Conservation (phyloP, 2,113 vertebrate species). For the Elanoides forficatus region DNA sequence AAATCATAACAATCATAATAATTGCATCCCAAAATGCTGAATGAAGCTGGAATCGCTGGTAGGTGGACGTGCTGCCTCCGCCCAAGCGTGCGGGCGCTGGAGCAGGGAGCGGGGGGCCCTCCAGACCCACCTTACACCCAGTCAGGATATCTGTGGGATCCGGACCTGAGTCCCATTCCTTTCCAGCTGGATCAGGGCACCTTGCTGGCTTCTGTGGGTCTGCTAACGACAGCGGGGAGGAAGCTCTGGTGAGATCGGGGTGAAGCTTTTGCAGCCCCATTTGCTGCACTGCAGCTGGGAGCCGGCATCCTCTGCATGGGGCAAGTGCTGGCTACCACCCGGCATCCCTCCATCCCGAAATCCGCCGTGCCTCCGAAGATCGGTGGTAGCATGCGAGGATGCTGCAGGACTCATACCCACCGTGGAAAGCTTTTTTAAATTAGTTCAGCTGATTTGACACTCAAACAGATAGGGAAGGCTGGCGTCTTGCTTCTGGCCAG, state of each 20-base stretch:
- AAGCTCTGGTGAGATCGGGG: accelerated
- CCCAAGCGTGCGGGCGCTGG: accelerated
- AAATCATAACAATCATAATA: neutral
- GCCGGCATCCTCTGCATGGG: neutral
- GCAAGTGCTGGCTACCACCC: neutral
- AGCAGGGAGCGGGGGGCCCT: accelerated
- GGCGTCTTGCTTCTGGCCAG: neutral
- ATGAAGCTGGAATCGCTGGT: neutral
- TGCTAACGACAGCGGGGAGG: neutral
- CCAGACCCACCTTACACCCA: neutral
- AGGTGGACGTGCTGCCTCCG: neutral
- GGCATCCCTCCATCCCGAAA: neutral
- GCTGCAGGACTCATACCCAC: neutral
- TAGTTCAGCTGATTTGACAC: neutral
- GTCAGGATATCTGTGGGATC: neutral
- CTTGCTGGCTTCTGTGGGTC: accelerated
- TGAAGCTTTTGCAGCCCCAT: neutral
- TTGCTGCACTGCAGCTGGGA: neutral
- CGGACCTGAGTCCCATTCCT: accelerated
- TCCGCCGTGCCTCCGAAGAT: accelerated
- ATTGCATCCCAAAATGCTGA: neutral
- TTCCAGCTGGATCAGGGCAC: neutral
- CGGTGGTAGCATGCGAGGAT: accelerated
- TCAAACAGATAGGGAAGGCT: neutral
- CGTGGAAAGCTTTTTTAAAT: neutral